Base-by-base conservation (phyloP, 2,113 vertebrate species). In the Pomatorhinus ruficollis region DNA sequence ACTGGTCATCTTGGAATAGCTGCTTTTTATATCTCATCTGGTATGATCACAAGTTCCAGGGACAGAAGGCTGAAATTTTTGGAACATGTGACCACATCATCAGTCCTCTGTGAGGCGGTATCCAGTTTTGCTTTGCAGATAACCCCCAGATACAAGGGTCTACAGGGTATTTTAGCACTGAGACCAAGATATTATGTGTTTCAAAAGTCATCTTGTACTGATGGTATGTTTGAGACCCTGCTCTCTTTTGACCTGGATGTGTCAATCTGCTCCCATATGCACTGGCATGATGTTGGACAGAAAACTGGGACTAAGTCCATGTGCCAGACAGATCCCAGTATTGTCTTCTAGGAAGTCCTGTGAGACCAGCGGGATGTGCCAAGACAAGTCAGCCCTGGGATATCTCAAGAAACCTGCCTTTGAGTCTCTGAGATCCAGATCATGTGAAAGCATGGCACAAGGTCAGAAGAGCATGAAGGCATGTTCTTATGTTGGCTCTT, bases 1-100 rank as follows among this genome's bases (percentile, higher is more conserved):
- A 18, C 16, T 44, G 21, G 16, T 85, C 40, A 15, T 57, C 16
- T 57, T 71, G 56, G 11, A 52, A 57, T 30, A 70, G 8, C 23
- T 82, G 33, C 2, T 40, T 8, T 19, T 70, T 76, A 1, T 44
- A 33, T 59, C 76, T 86, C 10, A 54, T 5, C 11, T n/a, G 1
- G 2, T 57, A 33, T 28, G 21, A 30, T 28, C 14, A 54, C 11
- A 56, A 28, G 1, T 39, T 23, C 5, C 21, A 52, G 10, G 21
- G 27, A 54, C 6, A 31, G 30, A 84, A 66, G 21, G 16, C 9
- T 50, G 24, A 42, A 57, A 33, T 40, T 77, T 64, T 71, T 76
- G 39, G 7, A 59, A 64, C 1, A 3, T 27, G 1, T 76, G 4
- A 12, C n/a, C 17, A 0, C 12, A 63, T 70, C 7, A 2, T 27